phyloP scores from a whole-genome alignment of 2,888 invertebrate genomes.

The Drosophila fulvimacula region DNA sequence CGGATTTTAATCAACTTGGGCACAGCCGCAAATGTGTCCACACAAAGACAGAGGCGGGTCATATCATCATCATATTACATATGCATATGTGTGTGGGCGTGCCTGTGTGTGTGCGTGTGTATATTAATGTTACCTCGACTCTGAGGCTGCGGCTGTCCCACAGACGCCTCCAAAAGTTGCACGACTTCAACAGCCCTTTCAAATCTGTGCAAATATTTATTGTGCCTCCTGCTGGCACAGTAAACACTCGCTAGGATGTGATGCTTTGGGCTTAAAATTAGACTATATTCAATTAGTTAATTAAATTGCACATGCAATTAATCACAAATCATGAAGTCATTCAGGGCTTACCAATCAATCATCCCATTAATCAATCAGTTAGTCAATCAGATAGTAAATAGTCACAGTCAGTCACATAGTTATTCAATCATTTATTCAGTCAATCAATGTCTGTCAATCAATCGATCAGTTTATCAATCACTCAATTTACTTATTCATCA shows the following conservation, averaged over 20 bases:
- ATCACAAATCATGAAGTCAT: no score
- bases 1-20: conserved; percentile 59
- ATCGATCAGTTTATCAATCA: background rate
- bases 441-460: background rate
- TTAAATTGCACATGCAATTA: background rate
- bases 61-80: conserved; percentile 28
- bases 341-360: no score
- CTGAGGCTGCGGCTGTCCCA: conserved; percentile 37
- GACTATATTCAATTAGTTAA: background rate
- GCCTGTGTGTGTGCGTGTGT: conserved; percentile 23
- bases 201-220: conserved; percentile 65
- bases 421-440: background rate
- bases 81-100: background rate
- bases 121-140: conserved; percentile 29
- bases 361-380: no score
- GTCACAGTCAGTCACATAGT: no score
- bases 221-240: conserved; percentile 44
- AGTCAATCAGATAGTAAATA: no score
- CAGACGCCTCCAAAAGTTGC: conserved; percentile 42
- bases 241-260: conserved; percentile 6
- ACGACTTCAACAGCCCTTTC: conserved; percentile 44
- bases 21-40: conserved; percentile 37
- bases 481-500: no score
- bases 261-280: no score
- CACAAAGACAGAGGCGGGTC: conserved; percentile 14